These are phyloP conservation scores for Exocentrus adspersus DNA, from an alignment of 2,888 invertebrate genomes.

Conservation along the genomic window DNA sequence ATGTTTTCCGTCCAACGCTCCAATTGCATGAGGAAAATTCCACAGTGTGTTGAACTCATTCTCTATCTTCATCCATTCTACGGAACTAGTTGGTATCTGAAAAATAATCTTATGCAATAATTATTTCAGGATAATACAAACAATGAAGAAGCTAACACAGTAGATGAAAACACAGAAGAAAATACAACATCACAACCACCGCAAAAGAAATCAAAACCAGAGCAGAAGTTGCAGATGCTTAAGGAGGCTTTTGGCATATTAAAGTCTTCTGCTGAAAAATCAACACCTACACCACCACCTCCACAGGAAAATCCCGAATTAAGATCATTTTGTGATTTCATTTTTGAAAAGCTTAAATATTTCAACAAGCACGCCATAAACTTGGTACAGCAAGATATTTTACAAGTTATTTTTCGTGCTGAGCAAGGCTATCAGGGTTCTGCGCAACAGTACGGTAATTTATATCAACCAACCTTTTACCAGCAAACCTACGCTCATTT, in stretches of 20 bases:
- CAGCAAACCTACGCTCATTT: neutral
- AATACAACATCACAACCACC: neutral
- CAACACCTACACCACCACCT: neutral
- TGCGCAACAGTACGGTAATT: neutral
- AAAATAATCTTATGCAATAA: conserved; percentile 5
- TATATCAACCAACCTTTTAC: neutral
- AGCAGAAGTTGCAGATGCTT: neutral
- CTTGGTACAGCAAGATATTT: neutral
- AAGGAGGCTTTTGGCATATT: conserved; percentile 3
- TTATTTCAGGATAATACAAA: neutral
- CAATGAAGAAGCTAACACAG: neutral
- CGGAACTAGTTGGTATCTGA: neutral
- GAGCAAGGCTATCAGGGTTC: neutral
- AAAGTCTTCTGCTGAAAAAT: neutral
- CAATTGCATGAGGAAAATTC: conserved; percentile 3
- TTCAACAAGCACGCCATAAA: neutral
- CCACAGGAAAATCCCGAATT: neutral
- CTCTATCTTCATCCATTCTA: neutral
- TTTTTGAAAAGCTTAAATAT: neutral
- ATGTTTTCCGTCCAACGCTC: conserved; percentile 13
- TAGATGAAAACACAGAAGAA: neutral
- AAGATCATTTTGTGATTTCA: neutral
- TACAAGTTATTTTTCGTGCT: neutral
- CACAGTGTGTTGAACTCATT: neutral
- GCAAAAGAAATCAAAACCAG: neutral